These are phyloP conservation scores for Crotalus horridus DNA, from an alignment of 2,113 vertebrate genomes.

Conservation along the genomic window DNA sequence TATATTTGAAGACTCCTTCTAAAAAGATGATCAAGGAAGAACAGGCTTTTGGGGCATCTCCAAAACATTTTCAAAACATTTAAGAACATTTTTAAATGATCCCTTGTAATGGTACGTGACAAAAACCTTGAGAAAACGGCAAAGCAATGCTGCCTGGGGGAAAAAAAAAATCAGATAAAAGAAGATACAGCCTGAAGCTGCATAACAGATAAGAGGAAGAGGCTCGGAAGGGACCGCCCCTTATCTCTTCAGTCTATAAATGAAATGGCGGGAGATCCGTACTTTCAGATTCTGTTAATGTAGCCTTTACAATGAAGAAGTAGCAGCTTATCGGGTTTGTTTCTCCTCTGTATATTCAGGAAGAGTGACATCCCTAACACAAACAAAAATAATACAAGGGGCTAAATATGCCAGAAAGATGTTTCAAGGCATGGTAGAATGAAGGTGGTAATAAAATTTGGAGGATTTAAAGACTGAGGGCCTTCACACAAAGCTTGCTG, in stretches of 20 bases:
- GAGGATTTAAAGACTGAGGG: neutral
- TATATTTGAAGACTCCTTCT: neutral
- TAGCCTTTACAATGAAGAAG: too few species aligned
- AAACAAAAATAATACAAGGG: neutral
- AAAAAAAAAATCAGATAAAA: neutral
- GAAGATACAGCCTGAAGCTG: neutral
- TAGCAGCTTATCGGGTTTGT: neutral
- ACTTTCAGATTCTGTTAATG: too few species aligned
- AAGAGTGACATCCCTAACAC: neutral
- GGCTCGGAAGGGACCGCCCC: neutral
- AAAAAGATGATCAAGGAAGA: neutral
- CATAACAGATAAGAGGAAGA: neutral
- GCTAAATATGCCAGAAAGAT: neutral
- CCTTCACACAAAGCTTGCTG: neutral
- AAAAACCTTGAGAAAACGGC: neutral
- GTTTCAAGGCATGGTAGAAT: neutral
- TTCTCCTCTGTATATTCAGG: neutral
- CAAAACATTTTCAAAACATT: neutral
- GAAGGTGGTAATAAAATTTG: neutral
- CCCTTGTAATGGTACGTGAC: neutral
- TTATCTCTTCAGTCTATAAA: neutral
- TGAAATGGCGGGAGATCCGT: neutral
- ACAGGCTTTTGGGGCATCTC: neutral
- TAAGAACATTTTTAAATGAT: neutral
- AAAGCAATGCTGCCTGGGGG: neutral